Conservation (phyloP, 2,113 vertebrate species). For the Pituophis catenifer region DNA sequence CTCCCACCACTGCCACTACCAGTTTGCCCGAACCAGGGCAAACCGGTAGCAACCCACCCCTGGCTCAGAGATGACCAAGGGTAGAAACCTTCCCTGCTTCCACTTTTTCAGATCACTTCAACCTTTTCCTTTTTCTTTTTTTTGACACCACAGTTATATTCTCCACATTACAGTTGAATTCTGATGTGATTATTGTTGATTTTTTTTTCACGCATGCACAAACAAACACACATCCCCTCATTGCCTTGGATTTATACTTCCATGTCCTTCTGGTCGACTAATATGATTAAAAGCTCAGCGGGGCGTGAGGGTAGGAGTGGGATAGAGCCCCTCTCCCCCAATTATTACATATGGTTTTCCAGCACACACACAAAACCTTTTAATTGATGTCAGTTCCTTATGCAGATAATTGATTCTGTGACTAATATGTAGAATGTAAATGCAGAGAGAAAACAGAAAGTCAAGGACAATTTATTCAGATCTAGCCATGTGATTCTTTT, state of each 20-base stretch:
- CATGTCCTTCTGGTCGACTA: slow-evolving; percentile 7
- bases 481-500: background rate
- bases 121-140: slow-evolving; percentile 18
- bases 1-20: too few relatives aligned
- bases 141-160: slow-evolving; percentile 2
- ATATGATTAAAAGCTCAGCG: slow-evolving; percentile 33
- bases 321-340: background rate
- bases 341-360: slow-evolving; percentile 30
- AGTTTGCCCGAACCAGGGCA: too few relatives aligned
- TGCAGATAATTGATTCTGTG: slow-evolving; percentile 14
- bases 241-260: slow-evolving; percentile 30
- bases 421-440: slow-evolving; percentile 3
- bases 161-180: slow-evolving; percentile 19
- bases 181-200: slow-evolving; percentile 30
- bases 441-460: background rate
- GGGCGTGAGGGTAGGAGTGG: background rate
- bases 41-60: too few relatives aligned
- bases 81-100: background rate
- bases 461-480: slow-evolving; percentile 26
- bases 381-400: slow-evolving; percentile 12
- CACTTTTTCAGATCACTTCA: background rate
- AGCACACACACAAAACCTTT: slow-evolving; percentile 12
- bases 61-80: background rate
- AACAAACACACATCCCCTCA: background rate
- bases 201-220: background rate